Evolutionary conservation across 1,140 invertebrate genomes (phyloP).

Genomic region (Streblospio benedicti): DNA sequence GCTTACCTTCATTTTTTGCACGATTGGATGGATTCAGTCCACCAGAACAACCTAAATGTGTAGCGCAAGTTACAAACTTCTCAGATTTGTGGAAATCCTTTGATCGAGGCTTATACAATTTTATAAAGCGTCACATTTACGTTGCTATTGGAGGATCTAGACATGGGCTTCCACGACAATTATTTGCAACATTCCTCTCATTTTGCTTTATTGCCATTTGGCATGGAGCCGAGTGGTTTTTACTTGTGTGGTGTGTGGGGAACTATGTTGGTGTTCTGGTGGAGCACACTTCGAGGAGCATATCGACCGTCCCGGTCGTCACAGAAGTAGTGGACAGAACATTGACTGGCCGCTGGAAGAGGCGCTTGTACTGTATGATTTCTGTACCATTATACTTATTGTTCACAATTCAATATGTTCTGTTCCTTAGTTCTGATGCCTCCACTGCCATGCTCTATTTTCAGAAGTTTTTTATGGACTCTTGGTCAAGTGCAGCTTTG

Average conservation of each 20-base stretch:
- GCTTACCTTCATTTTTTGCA: background rate
- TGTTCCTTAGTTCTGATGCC: too few species aligned
- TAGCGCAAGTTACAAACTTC: background rate
- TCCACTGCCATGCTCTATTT: too few species aligned
- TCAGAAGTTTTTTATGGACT: too few species aligned
- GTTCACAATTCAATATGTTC: too few species aligned
- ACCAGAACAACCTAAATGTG: background rate
- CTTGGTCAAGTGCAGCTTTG: too few species aligned
- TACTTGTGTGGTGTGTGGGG: slow-evolving; percentile 73
- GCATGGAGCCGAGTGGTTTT: slow-evolving; percentile 71
- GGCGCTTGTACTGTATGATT: too few species aligned
- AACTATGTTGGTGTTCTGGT: slow-evolving; percentile 70
- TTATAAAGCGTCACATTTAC: slow-evolving; percentile 79
- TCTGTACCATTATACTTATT: too few species aligned
- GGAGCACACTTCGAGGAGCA: slow-evolving; percentile 55
- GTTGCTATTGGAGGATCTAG: slow-evolving; percentile 55
- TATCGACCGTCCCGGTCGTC: slow-evolving; percentile 34
- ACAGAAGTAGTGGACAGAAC: slow-evolving; percentile 25
- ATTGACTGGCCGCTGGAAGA: too few species aligned
- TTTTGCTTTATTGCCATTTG: slow-evolving; percentile 80
- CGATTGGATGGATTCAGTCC: background rate
- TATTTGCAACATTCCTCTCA: slow-evolving; percentile 67
- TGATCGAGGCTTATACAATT: slow-evolving; percentile 80
- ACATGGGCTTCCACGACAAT: slow-evolving; percentile 51
- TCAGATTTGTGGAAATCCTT: slow-evolving; percentile 57